These are phyloP conservation scores for Enteromius fasciolatus DNA, from an alignment of 2,797 vertebrate species.

Conservation along the genomic window DNA sequence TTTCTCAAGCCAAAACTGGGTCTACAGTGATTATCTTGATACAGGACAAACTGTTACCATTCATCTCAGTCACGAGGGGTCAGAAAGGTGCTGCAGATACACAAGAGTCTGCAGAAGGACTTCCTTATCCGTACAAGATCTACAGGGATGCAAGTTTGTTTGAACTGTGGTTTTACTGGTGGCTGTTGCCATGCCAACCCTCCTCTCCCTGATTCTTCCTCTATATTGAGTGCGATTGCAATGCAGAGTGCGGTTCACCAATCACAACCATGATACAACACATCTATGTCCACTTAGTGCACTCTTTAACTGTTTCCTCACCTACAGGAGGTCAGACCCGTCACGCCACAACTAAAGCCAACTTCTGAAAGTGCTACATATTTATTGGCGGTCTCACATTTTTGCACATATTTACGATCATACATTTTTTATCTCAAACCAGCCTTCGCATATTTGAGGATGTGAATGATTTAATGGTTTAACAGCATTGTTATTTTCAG, in stretches of 20 bases:
- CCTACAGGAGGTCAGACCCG: not conserved
- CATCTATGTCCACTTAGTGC: constrained; percentile 25
- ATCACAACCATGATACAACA: constrained; percentile 56
- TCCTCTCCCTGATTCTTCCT: constrained; percentile 56
- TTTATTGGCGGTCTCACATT: no score
- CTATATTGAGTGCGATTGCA: constrained; percentile 68
- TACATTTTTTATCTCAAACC: not conserved
- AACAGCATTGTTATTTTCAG: not conserved
- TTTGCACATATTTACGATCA: not conserved
- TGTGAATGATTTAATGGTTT: not conserved
- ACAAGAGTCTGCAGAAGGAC: constrained; percentile 36
- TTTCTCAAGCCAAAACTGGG: not conserved
- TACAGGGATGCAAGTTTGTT: constrained; percentile 66
- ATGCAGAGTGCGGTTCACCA: constrained; percentile 65
- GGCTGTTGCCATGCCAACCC: constrained; percentile 77
- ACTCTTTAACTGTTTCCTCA: constrained; percentile 9
- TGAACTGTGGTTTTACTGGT: constrained; percentile 72
- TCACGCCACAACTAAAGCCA: constrained; percentile 1
- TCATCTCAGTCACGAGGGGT: constrained; percentile 1
- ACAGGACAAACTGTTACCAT: not conserved
- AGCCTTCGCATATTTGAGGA: not conserved
- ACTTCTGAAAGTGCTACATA: not conserved
- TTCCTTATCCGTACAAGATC: constrained; percentile 49
- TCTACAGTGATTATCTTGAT: not conserved
- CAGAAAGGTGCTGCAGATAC: constrained; percentile 16